A percentile compares a stretch with the other conserved stretches of the same genome.
These are phyloP conservation scores for Xenopus borealis DNA, from an alignment of 2,113 vertebrate species.

Conservation along the genomic window DNA sequence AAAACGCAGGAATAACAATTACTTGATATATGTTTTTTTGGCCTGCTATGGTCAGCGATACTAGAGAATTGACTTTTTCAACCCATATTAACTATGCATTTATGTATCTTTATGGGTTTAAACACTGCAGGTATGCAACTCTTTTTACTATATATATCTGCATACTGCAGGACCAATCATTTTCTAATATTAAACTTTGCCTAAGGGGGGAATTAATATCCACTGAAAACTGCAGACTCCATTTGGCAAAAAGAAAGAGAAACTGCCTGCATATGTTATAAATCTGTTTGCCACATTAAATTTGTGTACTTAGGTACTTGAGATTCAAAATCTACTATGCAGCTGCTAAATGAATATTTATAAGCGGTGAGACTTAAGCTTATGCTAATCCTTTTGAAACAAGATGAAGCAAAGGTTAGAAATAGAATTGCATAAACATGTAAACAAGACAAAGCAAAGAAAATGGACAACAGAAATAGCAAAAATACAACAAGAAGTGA, in stretches of 20 bases:
- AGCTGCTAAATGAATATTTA: conserved; percentile 36
- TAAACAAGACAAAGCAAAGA: conserved; percentile 19
- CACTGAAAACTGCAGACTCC: neutral
- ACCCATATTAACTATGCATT: too few species aligned
- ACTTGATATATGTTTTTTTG: too few species aligned
- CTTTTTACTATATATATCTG: too few species aligned
- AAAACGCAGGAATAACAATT: too few species aligned
- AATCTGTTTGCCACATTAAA: conserved; percentile 18
- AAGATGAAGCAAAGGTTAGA: conserved; percentile 30
- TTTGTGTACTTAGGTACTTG: conserved; percentile 33
- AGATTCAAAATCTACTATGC: conserved; percentile 15
- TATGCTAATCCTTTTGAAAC: conserved; percentile 30
- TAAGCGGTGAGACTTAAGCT: conserved; percentile 24
- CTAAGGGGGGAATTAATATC: neutral
- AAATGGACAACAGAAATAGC: conserved; percentile 3
- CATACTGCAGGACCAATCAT: too few species aligned
- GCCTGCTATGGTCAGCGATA: too few species aligned
- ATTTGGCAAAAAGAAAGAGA: neutral
- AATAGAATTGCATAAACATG: conserved; percentile 23
- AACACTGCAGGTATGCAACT: too few species aligned
- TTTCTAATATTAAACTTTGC: neutral
- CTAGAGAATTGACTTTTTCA: too few species aligned
- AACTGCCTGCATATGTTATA: neutral
- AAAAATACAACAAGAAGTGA: neutral
- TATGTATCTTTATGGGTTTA: too few species aligned